Conservation (phyloP, 2,888 invertebrate genomes). For the Yponomeuta cagnagella region DNA sequence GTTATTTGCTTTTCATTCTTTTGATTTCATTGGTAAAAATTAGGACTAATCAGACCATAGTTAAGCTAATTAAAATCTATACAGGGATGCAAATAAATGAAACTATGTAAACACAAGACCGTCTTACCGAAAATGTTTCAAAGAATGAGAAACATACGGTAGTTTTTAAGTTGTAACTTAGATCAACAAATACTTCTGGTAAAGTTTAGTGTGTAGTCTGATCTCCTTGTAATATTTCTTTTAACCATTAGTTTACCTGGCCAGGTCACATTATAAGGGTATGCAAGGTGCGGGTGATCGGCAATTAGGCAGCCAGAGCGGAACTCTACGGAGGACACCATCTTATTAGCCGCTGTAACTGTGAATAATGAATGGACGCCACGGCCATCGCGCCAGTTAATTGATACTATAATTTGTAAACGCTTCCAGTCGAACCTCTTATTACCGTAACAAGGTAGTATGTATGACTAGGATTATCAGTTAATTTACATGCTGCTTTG, state of each 20-base stretch:
- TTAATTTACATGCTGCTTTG: slow-evolving; percentile 21
- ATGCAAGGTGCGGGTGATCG: slow-evolving; percentile 42
- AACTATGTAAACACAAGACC: too few species aligned
- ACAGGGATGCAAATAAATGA: too few species aligned
- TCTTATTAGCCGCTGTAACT: slow-evolving; percentile 56
- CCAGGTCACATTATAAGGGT: background rate
- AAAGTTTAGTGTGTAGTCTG: too few species aligned
- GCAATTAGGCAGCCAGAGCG: slow-evolving; percentile 58
- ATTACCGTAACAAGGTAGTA: slow-evolving; percentile 17
- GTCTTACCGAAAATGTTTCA: too few species aligned
- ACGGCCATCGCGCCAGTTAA: slow-evolving; percentile 27
- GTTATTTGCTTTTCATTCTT: background rate
- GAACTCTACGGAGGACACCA: slow-evolving; percentile 53
- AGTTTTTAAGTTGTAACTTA: too few species aligned
- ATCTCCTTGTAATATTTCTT: background rate
- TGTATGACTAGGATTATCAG: background rate
- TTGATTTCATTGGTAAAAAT: too few species aligned
- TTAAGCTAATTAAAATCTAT: too few species aligned
- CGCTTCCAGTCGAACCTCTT: background rate
- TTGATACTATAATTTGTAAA: slow-evolving; percentile 28
- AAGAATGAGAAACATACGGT: too few species aligned
- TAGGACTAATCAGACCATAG: too few species aligned
- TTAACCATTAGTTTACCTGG: background rate
- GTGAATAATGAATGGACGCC: slow-evolving; percentile 39
- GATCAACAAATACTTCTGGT: too few species aligned